Evolutionary conservation across 92 coral and sea anemone species (phyloP), one percentile per base, ranked within the genome.

Genomic region (Umimayanthus kanabou): DNA sequence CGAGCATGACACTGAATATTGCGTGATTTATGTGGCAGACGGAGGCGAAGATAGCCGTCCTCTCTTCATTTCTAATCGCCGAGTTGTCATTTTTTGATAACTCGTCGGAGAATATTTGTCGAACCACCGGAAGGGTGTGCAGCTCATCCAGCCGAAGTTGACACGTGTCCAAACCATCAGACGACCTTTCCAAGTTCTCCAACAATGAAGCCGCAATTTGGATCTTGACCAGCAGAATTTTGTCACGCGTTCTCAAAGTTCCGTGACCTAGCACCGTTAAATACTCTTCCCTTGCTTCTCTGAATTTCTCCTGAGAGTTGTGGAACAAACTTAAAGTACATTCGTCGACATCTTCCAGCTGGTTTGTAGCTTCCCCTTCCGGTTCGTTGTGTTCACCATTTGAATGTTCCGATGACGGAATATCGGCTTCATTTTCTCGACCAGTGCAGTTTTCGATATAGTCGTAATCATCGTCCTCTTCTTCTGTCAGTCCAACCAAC

Each of bases 131-230:
- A 85, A 87, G 79, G 18, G 74, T 67, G 66, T 90, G 90, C 4
- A 90, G 90, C 70, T 87, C 83, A 30, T 82, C 84, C 65, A 87
- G 70, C 61, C 73, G 75, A n/a, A 81, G 49, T 69, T 80, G 73
- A 65, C 92, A 87, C 39, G 76, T 40, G 42, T 69, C 85, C 11
- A 82, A 15, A 37, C 91, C 85, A 42, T 76, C 85, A 49, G 42
- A 42, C 33, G 87, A 80, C 29, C 39, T 87, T 4, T 69, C 65
- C 50, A 87, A 11, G 18, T 53, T 47, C 81, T 85, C 89, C 11
- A 91, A 83, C 79, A 91, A 81, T 28, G 87, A 87, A 30, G 90
- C 86, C 64, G 90, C 87, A 67, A 91, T 83, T 89, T 82, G 84
- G 42, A 76, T 73, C 76, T 89, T 70, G 76, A 87, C 80, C 5